phyloP scores from a whole-genome alignment of 2,113 vertebrate species.

The Calypte anna region DNA sequence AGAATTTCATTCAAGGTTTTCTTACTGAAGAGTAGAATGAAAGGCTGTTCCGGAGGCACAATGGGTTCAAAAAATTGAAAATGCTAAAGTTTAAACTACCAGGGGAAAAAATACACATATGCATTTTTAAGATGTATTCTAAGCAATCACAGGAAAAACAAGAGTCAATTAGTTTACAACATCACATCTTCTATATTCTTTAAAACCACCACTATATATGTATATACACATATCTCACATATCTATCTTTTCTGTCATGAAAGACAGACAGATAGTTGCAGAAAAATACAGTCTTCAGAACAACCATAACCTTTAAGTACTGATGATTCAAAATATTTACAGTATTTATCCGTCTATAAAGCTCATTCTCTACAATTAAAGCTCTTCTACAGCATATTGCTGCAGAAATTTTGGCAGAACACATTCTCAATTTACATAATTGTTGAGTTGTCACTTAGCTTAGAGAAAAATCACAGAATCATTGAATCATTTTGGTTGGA shows the following conservation, averaged over 20 bases:
- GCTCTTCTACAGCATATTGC: constrained; percentile 32
- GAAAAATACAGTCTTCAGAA: constrained; percentile 15
- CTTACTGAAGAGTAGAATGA: neutral
- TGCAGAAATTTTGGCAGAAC: constrained; percentile 31
- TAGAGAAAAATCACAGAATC: neutral
- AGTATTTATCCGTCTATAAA: neutral
- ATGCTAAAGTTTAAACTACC: neutral
- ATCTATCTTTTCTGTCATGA: neutral
- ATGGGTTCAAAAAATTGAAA: neutral
- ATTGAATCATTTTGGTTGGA: too few relatives aligned
- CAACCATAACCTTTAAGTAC: constrained; percentile 4
- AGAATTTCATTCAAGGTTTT: neutral
- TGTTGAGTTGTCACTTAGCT: neutral
- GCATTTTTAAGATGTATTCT: neutral
- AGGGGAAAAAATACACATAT: neutral
- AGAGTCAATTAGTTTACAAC: neutral
- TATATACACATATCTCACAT: too few relatives aligned
- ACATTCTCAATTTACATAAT: constrained; percentile 21
- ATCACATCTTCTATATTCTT: neutral
- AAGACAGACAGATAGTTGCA: constrained; percentile 45
- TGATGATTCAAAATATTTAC: constrained; percentile 59
- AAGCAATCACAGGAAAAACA: neutral
- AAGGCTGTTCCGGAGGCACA: neutral
- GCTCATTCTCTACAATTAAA: constrained; percentile 19
- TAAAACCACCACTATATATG: neutral